Percentiles rank a stretch among this genome's conserved stretches.
Evolutionary conservation across 2,888 invertebrate species (phyloP).

Genomic region (Oligia fasciuncula): DNA sequence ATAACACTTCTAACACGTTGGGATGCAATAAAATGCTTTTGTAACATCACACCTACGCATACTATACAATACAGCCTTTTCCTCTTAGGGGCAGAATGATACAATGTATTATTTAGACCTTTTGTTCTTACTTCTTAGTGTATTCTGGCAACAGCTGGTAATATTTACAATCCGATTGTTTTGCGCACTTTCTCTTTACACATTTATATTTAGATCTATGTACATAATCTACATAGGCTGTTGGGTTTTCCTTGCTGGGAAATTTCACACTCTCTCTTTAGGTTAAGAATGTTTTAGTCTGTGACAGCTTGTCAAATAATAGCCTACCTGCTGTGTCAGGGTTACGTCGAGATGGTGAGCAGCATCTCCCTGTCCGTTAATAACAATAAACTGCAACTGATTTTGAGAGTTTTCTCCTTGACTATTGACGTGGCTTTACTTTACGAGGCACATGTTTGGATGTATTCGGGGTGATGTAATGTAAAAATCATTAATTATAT

Average conservation of each 20-base stretch:
- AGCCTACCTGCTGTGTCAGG: not conserved
- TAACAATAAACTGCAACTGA: not conserved
- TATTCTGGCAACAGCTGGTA: constrained; percentile 43
- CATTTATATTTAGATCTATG: constrained; percentile 59
- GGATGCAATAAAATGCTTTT: not conserved
- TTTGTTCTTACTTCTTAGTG: constrained; percentile 6
- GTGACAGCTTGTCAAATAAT: not conserved
- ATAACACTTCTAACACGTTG: not conserved
- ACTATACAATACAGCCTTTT: not conserved
- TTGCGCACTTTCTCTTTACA: constrained; percentile 49
- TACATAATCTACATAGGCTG: constrained; percentile 58
- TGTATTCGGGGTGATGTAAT: not conserved
- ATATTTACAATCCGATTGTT: constrained; percentile 61
- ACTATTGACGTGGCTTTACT: no score
- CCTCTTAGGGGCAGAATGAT: not conserved
- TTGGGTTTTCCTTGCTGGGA: constrained; percentile 16
- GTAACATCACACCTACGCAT: not conserved
- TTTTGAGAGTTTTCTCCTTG: not conserved
- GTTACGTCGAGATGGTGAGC: not conserved
- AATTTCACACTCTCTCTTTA: constrained; percentile 26
- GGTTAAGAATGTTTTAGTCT: not conserved
- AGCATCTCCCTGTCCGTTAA: no score
- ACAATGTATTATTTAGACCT: constrained; percentile 17
- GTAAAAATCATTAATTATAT: no score
- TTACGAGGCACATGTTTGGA: not conserved